A percentile compares a stretch with the other conserved stretches of the same genome.
Evolutionary conservation across 2,888 invertebrate genomes (phyloP).

Genomic region (Ecdyonurus torrentis): DNA sequence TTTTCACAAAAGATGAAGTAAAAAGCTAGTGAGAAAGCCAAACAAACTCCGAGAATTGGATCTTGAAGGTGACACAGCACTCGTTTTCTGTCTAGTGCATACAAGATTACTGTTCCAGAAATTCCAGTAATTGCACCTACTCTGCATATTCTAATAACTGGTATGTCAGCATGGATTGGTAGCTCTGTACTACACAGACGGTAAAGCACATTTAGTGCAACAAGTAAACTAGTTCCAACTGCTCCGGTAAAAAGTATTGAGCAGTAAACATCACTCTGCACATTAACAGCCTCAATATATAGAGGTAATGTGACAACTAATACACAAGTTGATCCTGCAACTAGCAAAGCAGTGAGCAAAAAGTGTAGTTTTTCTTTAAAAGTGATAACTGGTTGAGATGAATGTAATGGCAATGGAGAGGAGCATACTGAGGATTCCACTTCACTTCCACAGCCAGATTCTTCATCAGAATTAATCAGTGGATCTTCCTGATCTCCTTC

Average conservation of each 20-base stretch:
- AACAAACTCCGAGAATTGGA: constrained; percentile 37
- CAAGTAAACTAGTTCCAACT: constrained; percentile 19
- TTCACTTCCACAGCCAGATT: constrained; percentile 1
- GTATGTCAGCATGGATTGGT: constrained; percentile 8
- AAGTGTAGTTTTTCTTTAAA: background rate
- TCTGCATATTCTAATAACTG: constrained; percentile 26
- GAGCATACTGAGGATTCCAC: constrained; percentile 1
- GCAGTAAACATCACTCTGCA: constrained; percentile 24
- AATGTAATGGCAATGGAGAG: background rate
- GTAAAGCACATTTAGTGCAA: constrained; percentile 16
- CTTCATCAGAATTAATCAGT: constrained; percentile 1
- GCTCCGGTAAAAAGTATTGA: constrained; percentile 21
- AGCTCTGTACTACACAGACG: background rate
- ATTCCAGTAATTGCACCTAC: constrained; percentile 29
- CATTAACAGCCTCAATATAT: constrained; percentile 28
- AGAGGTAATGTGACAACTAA: constrained; percentile 34
- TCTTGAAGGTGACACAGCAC: constrained; percentile 43
- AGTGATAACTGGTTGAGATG: background rate
- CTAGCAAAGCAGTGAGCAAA: background rate
- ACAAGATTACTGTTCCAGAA: constrained; percentile 31
- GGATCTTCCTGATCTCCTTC: constrained; percentile 8
- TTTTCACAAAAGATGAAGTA: constrained; percentile 42
- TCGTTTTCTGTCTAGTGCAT: constrained; percentile 32
- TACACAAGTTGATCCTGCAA: constrained; percentile 25
- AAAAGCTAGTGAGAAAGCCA: constrained; percentile 37